These are phyloP conservation scores for Lucilia sericata DNA, from an alignment of 1,140 invertebrate genomes.

Conservation along the genomic window DNA sequence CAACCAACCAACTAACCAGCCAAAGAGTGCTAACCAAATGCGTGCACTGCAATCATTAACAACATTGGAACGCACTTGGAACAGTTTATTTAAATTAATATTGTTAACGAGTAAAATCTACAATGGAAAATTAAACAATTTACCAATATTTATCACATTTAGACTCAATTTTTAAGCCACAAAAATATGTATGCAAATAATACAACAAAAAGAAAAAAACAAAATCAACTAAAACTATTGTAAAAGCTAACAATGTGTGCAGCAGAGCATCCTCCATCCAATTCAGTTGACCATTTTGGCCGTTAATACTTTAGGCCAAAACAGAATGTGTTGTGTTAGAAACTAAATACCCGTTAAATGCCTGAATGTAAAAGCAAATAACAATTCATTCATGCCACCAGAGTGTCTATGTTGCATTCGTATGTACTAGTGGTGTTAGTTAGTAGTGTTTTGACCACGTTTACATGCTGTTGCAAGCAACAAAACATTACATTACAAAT, in stretches of 20 bases:
- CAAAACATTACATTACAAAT: neutral
- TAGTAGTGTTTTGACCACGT: neutral
- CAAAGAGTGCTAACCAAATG: neutral
- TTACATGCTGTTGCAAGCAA: neutral
- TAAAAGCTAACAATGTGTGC: too few relatives aligned
- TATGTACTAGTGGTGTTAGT: neutral
- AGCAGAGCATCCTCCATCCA: neutral
- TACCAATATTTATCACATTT: slow-evolving; percentile 5
- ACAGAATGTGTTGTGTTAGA: too few relatives aligned
- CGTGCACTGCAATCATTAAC: neutral
- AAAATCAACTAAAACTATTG: neutral
- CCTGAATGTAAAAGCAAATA: neutral
- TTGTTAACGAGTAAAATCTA: slow-evolving; percentile 8
- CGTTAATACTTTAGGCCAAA: neutral
- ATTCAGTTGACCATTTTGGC: slow-evolving; percentile 3
- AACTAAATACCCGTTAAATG: slow-evolving; percentile 22
- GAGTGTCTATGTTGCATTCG: neutral
- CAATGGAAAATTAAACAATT: slow-evolving; percentile 20
- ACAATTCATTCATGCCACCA: neutral
- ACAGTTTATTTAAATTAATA: slow-evolving; percentile 22
- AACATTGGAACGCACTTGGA: neutral
- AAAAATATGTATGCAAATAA: neutral
- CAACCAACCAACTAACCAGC: neutral
- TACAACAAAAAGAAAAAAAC: neutral
- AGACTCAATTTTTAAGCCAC: neutral